Percentiles rank a stretch among this genome's conserved stretches.
phyloP scores from a whole-genome alignment of 2,888 invertebrate species.

The Ophioninae sp. region DNA sequence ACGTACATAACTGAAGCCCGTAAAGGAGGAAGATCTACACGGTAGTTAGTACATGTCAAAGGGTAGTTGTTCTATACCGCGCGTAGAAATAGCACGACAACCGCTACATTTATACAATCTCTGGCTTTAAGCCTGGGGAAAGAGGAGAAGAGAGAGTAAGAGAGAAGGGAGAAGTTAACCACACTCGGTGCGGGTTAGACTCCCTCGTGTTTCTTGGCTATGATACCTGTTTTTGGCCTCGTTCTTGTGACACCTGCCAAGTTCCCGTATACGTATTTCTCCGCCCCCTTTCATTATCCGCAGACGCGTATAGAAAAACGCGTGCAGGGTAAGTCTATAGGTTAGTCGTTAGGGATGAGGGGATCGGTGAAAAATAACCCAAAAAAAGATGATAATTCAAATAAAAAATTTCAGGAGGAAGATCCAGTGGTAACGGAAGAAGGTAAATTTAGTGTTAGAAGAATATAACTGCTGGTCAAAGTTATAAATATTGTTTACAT shows the following conservation, averaged over 20 bases:
- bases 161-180: slow-evolving; percentile 34
- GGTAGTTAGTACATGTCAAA: slow-evolving; percentile 62
- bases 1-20: slow-evolving; percentile 28
- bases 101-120: slow-evolving; percentile 49
- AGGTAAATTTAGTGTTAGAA: no score
- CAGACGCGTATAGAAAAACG: background rate
- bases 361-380: no score
- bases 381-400: no score
- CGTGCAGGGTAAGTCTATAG: no score
- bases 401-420: no score
- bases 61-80: slow-evolving; percentile 52
- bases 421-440: no score
- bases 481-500: no score
- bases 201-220: slow-evolving; percentile 30
- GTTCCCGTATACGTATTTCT: slow-evolving; percentile 12
- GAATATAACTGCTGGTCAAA: no score
- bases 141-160: slow-evolving; percentile 25
- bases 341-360: no score
- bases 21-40: slow-evolving; percentile 57
- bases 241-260: slow-evolving; percentile 52
- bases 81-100: slow-evolving; percentile 47
- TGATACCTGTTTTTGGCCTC: slow-evolving; percentile 53
- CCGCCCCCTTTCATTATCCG: slow-evolving; percentile 19
- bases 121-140: slow-evolving; percentile 27
- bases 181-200: slow-evolving; percentile 27